Evolutionary conservation across 2,797 vertebrate genomes (phyloP).

Genomic region (Gadopsis bispinosus): DNA sequence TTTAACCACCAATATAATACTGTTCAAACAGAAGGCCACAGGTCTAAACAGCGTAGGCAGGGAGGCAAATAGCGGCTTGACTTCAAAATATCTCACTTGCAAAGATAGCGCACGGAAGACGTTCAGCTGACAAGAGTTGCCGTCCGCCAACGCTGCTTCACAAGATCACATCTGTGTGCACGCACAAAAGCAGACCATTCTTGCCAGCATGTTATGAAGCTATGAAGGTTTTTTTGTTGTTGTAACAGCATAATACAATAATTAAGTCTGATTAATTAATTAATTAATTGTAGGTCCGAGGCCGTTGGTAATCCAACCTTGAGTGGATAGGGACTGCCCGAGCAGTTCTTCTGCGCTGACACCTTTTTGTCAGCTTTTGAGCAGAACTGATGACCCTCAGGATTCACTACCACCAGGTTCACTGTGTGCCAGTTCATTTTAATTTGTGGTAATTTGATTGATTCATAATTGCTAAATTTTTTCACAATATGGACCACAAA

Average conservation of each 20-base stretch:
- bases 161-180: neutral
- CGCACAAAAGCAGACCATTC: neutral
- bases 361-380: neutral
- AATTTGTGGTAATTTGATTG: neutral
- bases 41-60: slow-evolving; percentile 59
- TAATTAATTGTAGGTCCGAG: neutral
- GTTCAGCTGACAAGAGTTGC: neutral
- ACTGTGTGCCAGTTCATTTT: neutral
- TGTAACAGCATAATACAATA: neutral
- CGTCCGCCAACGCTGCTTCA: neutral
- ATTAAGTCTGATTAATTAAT: neutral
- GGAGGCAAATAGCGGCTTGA: slow-evolving; percentile 57
- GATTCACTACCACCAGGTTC: neutral
- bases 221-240: neutral
- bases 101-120: neutral
- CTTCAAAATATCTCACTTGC: slow-evolving; percentile 9
- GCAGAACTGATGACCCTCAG: neutral
- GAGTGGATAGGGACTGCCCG: neutral
- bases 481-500: too few relatives aligned
- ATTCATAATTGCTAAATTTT: too few relatives aligned
- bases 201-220: neutral
- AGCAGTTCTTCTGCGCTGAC: neutral
- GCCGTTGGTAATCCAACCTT: neutral
- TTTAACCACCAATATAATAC: slow-evolving; percentile 74
- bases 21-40: slow-evolving; percentile 59